Evolutionary conservation across 2,113 vertebrate genomes (phyloP), one percentile per base, ranked within the genome.

Genomic region (Pagrus major): DNA sequence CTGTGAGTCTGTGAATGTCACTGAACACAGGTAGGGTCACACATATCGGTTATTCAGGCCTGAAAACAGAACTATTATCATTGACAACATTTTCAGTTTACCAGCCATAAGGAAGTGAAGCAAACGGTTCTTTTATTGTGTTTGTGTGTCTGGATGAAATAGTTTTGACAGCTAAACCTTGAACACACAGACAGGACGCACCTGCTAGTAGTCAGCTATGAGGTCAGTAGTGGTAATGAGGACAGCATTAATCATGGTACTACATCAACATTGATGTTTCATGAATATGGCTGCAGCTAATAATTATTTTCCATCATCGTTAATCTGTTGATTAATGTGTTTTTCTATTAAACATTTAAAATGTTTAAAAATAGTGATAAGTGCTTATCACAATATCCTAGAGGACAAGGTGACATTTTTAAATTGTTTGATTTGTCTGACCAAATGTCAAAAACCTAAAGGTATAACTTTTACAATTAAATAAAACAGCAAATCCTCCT

Each of bases 81-180:
- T 8, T 56, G 41, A 80, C 59, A 66, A 20, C 1, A 51, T 52
- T 75, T 69, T 23, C 23, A 63, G 35, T 44, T 71, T 58, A 65
- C 12, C 23, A 65, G 47, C 63, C 56, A 59, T 4, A 5, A 41
- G 51, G 35, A 37, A 31, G 35, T 4, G 21, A 70, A 37, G 20
- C 31, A 47, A 23, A 70, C 9, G 14, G 21, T 25, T 44, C 9
- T 42, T 27, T 20, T 2, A 44, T 25, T 69, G 0, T 52, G 54
- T 71, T 44, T 44, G 60, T 58, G 6, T 35, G 56, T 39, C 15
- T 82, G 58, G 49, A 86, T 75, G 66, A 73, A 89, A 88, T 68
- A 72, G 77, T 84, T 92, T 69, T 89, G 86, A 89, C 90, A 91
- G 78, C 63, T 39, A 77, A 44, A 35, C 44, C 72, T 73, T 69